phyloP scores from a whole-genome alignment of 2,888 invertebrate genomes.

The Brachylomia viminalis region DNA sequence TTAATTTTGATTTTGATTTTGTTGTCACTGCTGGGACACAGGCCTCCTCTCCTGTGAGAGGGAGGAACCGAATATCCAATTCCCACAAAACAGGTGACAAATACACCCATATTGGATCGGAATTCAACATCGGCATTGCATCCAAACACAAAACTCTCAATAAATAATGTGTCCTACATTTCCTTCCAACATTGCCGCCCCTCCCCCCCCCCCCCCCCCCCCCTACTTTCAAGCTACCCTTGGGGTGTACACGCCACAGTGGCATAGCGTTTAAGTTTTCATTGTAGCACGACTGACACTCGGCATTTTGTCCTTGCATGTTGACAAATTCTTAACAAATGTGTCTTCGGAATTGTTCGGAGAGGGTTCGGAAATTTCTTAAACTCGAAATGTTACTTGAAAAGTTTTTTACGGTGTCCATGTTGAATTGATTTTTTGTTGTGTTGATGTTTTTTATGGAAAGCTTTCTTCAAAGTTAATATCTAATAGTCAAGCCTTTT shows the following conservation, averaged over 20 bases:
- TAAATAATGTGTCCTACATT: conserved; percentile 14
- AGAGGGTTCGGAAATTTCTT: conserved; percentile 18
- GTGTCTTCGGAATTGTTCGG: conserved; percentile 33
- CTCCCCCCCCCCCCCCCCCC: no score
- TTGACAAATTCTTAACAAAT: conserved; percentile 60
- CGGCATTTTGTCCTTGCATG: conserved; percentile 67
- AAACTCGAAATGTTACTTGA: conserved; percentile 28
- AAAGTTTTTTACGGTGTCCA: neutral
- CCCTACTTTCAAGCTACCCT: conserved; percentile 35
- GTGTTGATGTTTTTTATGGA: neutral
- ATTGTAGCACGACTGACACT: conserved; percentile 56
- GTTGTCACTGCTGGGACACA: no score
- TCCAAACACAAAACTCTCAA: neutral
- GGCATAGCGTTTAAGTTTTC: conserved; percentile 66
- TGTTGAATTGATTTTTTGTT: conserved; percentile 1
- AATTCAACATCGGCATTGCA: conserved; percentile 5
- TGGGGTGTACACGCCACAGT: conserved; percentile 47
- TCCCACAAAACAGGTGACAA: neutral
- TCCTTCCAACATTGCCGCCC: neutral
- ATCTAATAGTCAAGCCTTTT: no score
- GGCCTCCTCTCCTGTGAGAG: no score
- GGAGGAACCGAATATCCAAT: no score
- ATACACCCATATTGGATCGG: neutral
- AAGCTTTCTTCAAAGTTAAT: neutral
- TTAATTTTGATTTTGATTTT: no score